Evolutionary conservation across 1,140 invertebrate genomes (phyloP).

Genomic region (Drosophila miranda): DNA sequence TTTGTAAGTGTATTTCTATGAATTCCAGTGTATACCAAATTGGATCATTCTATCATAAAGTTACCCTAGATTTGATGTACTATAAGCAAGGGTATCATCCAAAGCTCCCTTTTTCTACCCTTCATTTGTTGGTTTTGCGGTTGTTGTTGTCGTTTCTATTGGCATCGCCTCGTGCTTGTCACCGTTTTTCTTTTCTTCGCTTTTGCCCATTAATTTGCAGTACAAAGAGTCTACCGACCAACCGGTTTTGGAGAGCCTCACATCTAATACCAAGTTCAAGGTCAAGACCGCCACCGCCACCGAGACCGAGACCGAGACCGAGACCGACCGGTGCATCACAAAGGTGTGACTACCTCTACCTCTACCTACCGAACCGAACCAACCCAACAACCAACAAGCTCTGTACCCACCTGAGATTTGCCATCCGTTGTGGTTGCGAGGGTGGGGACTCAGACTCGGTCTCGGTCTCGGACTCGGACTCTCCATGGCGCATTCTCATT

Average conservation of each 20-base stretch:
- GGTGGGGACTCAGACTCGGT: constrained; percentile 6
- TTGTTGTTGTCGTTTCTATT: constrained; percentile 21
- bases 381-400: constrained; percentile 22
- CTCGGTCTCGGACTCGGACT: not conserved
- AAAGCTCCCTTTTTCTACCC: no score
- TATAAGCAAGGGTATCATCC: no score
- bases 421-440: constrained; percentile 34
- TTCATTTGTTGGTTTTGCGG: not conserved
- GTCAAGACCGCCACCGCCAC: constrained; percentile 51
- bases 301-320: not conserved
- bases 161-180: constrained; percentile 54
- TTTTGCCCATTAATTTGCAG: constrained; percentile 61
- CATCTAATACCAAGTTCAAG: constrained; percentile 78
- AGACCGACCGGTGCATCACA: constrained; percentile 46
- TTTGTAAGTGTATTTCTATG: no score
- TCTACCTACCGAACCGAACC: constrained; percentile 1
- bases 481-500: constrained; percentile 22
- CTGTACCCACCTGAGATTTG: constrained; percentile 5
- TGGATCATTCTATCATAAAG: no score
- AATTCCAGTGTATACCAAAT: no score
- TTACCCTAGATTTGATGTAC: no score
- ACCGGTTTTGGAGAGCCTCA: constrained; percentile 65
- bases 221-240: constrained; percentile 47
- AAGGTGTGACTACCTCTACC: constrained; percentile 56
- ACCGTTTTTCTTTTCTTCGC: constrained; percentile 50